A percentile compares a stretch with the other conserved stretches of the same genome.
Conservation (phyloP, 2,888 invertebrate genomes). For the Ophraella communa region DNA sequence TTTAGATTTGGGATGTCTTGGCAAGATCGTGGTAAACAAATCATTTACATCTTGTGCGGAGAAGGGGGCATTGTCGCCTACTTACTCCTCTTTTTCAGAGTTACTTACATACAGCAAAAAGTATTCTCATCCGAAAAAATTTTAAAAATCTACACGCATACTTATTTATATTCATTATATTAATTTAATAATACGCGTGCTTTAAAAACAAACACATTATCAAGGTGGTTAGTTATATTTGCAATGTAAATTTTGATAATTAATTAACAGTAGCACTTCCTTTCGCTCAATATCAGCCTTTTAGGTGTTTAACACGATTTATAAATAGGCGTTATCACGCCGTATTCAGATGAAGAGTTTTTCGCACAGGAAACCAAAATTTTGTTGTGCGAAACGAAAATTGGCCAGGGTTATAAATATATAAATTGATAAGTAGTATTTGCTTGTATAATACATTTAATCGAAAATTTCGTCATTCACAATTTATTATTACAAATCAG, state of each 20-base stretch:
- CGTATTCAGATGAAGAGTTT: background rate
- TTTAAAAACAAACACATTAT: background rate
- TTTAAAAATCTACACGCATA: background rate
- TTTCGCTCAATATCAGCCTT: background rate
- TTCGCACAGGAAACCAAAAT: background rate
- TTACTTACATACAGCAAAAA: background rate
- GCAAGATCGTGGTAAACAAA: constrained; percentile 54
- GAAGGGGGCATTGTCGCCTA: constrained; percentile 21
- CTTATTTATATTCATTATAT: background rate
- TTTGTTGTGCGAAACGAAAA: background rate
- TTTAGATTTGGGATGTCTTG: constrained; percentile 51
- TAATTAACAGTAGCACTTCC: background rate
- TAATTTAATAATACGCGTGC: background rate
- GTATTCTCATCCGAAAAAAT: background rate
- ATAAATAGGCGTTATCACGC: background rate
- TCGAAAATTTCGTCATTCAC: no score
- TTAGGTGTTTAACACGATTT: background rate
- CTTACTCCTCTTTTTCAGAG: constrained; percentile 2
- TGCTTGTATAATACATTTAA: no score
- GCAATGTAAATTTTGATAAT: background rate
- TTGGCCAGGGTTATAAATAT: no score
- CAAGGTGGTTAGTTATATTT: background rate
- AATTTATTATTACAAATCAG: no score
- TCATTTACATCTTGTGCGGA: constrained; percentile 41
- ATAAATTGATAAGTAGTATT: no score